Evolutionary conservation across 2,888 invertebrate genomes (phyloP), one percentile per base, ranked within the genome.

Genomic region (Argyra leucocephala): DNA sequence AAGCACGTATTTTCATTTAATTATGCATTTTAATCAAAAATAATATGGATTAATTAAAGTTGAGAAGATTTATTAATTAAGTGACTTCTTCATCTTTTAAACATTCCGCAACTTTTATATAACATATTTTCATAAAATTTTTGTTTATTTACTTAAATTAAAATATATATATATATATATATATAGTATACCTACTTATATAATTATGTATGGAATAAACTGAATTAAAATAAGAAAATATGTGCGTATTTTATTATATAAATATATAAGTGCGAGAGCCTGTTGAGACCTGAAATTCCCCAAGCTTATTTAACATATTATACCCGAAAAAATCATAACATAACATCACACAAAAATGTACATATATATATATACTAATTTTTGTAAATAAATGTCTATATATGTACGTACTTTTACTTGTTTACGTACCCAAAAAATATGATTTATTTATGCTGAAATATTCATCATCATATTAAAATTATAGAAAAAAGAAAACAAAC

Each of bases 241-340:
- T n/a, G 48, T 18, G 48, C n/a, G n/a, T 48, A 48, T n/a, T 18
- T 48, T 18, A 12, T 18, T 48, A 18, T 48, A 18, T 48, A 31
- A 31, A 31, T 23, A 64, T 62, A 61, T 68, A 67, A 68, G 68
- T 68, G 66, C 68, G 66, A 63, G 66, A 68, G 67, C 68, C 68
- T 68, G 68, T 68, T 68, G 68, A 68, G 68, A 68, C 63, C 67
- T 66, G 63, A 63, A 67, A 68, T 67, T 68, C 68, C 68, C 68
- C 60, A 61, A 68, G 63, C 68, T 66, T 48, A 48, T 48, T 48
- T 48, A 48, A 48, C 48, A 48, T 48, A 48, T 48, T 48, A 48
- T 48, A 48, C n/a, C 48, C n/a, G 48, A 48, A 48, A 48, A 18
- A 48, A 48, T 48, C 15, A 12, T 48, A 12, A 48, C 18, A 18